Percentiles rank a stretch among this genome's conserved stretches.
Evolutionary conservation across 2,113 vertebrate species (phyloP).

Genomic region (Tragelaphus scriptus): DNA sequence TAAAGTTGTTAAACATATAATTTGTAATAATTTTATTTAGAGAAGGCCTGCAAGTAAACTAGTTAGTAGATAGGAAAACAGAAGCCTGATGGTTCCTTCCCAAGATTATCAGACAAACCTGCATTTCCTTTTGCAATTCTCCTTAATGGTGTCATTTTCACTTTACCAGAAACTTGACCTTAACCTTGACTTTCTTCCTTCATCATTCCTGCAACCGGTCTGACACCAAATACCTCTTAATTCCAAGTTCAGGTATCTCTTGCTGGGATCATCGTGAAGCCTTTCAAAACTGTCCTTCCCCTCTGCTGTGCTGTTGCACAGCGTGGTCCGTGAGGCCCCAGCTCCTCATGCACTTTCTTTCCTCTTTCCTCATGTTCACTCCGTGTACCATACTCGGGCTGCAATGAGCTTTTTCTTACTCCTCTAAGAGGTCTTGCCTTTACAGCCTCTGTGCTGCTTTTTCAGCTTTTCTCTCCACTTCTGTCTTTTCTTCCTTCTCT

Average conservation of each 20-base stretch:
- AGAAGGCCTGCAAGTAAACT: background rate
- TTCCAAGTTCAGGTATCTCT: background rate
- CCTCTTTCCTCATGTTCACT: background rate
- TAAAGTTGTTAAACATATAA: background rate
- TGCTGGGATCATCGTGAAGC: background rate
- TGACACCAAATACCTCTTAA: background rate
- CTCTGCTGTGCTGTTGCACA: background rate
- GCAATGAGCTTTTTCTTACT: background rate
- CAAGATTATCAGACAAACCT: background rate
- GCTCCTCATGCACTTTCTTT: background rate
- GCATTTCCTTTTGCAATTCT: background rate
- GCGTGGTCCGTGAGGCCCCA: background rate
- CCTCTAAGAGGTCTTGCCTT: background rate
- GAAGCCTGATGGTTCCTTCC: background rate
- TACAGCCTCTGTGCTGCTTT: background rate
- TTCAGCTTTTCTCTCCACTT: background rate
- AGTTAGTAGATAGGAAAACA: background rate
- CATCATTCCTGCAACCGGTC: background rate
- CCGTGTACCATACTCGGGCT: rapidly evolving
- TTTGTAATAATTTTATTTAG: background rate
- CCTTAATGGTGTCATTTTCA: background rate
- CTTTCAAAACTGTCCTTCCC: background rate
- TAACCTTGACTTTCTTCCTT: background rate
- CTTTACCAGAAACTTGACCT: background rate
- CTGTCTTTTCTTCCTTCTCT: background rate